These are phyloP conservation scores for Gibbula magus DNA, from an alignment of 2,888 invertebrate species.

Conservation along the genomic window DNA sequence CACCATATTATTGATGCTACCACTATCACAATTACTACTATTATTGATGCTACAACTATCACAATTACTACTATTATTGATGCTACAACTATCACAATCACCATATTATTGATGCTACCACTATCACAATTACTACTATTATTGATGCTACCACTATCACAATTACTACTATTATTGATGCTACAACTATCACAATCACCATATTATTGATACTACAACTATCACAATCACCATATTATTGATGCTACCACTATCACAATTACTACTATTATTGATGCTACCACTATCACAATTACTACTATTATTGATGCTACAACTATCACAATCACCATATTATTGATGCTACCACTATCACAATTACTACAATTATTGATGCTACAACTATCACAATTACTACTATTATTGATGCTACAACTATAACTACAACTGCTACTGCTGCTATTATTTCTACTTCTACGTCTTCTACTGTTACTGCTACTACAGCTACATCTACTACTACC, in stretches of 20 bases:
- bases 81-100: not conserved
- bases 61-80: not conserved
- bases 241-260: not conserved
- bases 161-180: not conserved
- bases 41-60: not conserved
- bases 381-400: not conserved
- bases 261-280: slow-evolving; percentile 13
- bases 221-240: not conserved
- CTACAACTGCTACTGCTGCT: too few relatives aligned
- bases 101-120: too few relatives aligned
- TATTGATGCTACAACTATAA: slow-evolving; percentile 4
- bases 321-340: not conserved
- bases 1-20: not conserved
- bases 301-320: too few relatives aligned
- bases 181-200: not conserved
- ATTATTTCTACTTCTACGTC: not conserved
- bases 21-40: not conserved
- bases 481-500: too few relatives aligned
- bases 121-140: not conserved
- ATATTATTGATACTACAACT: not conserved
- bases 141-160: not conserved
- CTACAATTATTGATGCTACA: not conserved
- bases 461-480: not conserved
- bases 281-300: not conserved
- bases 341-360: not conserved